Evolutionary conservation across 2,113 vertebrate species (phyloP), one percentile per base, ranked within the genome.

Genomic region (Pseudolaguvia tuberculata): DNA sequence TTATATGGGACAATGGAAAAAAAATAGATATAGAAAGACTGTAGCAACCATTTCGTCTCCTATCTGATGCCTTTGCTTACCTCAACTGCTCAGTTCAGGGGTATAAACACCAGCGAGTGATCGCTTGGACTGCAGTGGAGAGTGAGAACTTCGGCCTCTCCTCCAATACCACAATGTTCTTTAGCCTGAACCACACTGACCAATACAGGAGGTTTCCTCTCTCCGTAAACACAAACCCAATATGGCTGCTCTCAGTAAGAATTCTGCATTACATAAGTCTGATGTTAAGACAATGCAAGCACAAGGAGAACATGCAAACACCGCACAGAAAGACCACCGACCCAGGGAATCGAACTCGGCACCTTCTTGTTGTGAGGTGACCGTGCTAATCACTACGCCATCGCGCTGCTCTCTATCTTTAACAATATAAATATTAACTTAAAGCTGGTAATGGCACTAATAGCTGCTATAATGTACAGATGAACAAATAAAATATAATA

Each of bases 181-280:
- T 72, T 72, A 65, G 35, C 59, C 53, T 67, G 51, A 20, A 73
- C 53, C 53, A 25, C 52, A 75, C 23, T 72, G 67, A 74, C 68
- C 73, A 21, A 56, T 48, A 58, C 66, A 55, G 53, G 70, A 78
- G 59, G 25, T 75, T 72, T 77, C 59, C 76, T 78, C 71, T 59
- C 21, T 75, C 71, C 71, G 61, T 71, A 78, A 75, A 68, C 61
- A 63, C 18, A 6, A 39, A 67, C 75, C 35, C 57, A 75, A 81
- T 48, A 81, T 66, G 53, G 59, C 75, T 45, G 67, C 47, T 45
- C 71, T 80, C 71, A 58, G 65, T 65, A 77, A 77, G 63, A 31
- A 53, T 27, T 48, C 20, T 13, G 15, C 39, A n/a, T 78, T 77
- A 77, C 75, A 77, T 65, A 66, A 75, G 55, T 61, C 66, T 52